A percentile compares a stretch with the other conserved stretches of the same genome.
Conservation (phyloP, 2,797 vertebrate genomes). For the Gephyroberyx darwinii region DNA sequence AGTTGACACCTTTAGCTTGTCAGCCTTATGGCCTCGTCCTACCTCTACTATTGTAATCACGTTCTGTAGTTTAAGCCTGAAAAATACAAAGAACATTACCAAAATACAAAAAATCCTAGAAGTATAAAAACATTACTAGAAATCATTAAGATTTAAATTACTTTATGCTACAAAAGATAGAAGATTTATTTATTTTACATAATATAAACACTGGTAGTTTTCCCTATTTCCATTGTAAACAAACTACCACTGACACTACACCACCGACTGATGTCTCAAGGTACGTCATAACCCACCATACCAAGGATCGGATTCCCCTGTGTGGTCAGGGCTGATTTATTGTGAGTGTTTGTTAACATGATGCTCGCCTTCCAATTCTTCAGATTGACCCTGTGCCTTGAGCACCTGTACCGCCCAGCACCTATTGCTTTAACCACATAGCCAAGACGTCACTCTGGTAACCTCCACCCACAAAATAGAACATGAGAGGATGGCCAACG, state of each 20-base stretch:
- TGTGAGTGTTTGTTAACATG: conserved; percentile 22
- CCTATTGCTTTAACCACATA: conserved; percentile 23
- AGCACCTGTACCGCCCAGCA: conserved; percentile 16
- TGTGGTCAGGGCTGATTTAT: conserved; percentile 33
- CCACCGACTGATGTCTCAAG: not conserved
- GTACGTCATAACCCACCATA: not conserved
- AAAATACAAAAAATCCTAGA: not conserved
- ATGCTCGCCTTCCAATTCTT: conserved; percentile 32
- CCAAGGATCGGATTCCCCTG: conserved; percentile 28
- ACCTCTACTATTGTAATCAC: not conserved
- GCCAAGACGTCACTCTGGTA: conserved; percentile 16
- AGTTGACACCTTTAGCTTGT: too few species aligned
- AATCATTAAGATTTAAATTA: not conserved
- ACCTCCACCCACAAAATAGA: conserved; percentile 38
- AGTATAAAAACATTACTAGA: not conserved
- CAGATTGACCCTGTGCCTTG: conserved; percentile 6
- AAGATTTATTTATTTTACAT: conserved; percentile 15
- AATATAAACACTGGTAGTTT: conserved; percentile 8
- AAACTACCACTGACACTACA: not conserved
- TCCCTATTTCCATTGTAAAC: conserved; percentile 7
- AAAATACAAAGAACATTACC: not conserved
- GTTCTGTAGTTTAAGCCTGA: conserved; percentile 1
- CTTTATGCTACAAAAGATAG: not conserved
- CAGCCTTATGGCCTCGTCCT: too few species aligned
- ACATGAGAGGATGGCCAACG: conserved; percentile 30